Base-by-base conservation (phyloP, 2,888 invertebrate genomes). In the Rhamphomyia laevipes region DNA sequence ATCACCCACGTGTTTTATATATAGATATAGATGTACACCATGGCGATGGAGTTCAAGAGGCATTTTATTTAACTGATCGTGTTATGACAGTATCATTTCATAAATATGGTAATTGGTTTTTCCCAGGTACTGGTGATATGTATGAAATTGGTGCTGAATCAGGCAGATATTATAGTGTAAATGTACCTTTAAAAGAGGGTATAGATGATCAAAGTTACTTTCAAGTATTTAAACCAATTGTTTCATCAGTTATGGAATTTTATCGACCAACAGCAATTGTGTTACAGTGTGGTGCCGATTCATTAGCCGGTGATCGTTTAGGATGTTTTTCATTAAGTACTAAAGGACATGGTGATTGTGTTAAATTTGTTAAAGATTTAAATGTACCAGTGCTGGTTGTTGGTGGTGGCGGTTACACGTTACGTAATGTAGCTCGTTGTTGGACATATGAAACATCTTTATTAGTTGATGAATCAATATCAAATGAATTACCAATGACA, bases 11-110 rank as follows among this genome's bases (percentile, higher is more conserved):
- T 51, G 97, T 99, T 1, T 73, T 99, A 3, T 99, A 99, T 65
- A 93, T 99, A 53, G 99, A 99, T 64, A 99, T 99, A 51, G 99
- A 99, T 63, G 97, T 99, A 1, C 99, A 99, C 68, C 99, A 99
- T 59, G 70, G 70, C 0, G 93, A 94, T 63, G 93, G 93, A 0
- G 96, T 97, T 0, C 95, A 97, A 69, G 97, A 96, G 71, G 96
- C 96, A 0, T 97, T 97, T 71, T 97, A 96, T 67, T 73, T 95
- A 5, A 96, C 95, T 0, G 96, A 97, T 66, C 73, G 97, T 52
- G 97, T 99, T 0, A 99, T 99, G 97, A 99, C 99, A 0, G 95
- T 97, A 2, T 96, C 95, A 43, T 97, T 99, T 68, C 99, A 99
- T 65, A 97, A 97, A 72, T 97, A 95, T 65, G 97, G 97, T 2